phyloP scores from a whole-genome alignment of 2,888 invertebrate species.

The Tridacna crocea region DNA sequence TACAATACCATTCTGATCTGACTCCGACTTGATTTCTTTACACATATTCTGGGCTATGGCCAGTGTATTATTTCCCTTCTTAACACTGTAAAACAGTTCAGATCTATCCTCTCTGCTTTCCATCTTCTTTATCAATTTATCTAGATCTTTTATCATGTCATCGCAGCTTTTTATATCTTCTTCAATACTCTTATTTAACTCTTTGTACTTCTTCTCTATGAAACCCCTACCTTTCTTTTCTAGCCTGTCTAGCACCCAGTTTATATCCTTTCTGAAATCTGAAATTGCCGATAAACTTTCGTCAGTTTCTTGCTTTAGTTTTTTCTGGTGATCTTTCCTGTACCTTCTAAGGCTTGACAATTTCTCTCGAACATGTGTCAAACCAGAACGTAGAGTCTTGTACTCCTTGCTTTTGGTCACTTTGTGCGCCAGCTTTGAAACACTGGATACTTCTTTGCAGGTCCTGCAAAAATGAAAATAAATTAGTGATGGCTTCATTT shows the following conservation, averaged over 20 bases:
- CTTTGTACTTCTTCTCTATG: slow-evolving; percentile 43
- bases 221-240: slow-evolving; percentile 50
- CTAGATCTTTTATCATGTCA: slow-evolving; percentile 32
- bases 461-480: slow-evolving; percentile 13
- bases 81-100: slow-evolving; percentile 25
- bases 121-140: slow-evolving; percentile 24
- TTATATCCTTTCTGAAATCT: slow-evolving; percentile 44
- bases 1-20: slow-evolving; percentile 36
- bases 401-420: slow-evolving; percentile 36
- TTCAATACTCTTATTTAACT: slow-evolving; percentile 30
- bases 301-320: slow-evolving; percentile 42
- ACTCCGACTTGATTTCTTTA: slow-evolving; percentile 31
- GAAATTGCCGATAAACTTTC: slow-evolving; percentile 38
- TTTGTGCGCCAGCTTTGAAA: slow-evolving; percentile 18
- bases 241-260: slow-evolving; percentile 46
- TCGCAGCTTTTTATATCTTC: slow-evolving; percentile 38
- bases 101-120: slow-evolving; percentile 7
- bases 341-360: slow-evolving; percentile 30
- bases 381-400: slow-evolving; percentile 30
- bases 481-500: no score
- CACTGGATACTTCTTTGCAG: slow-evolving; percentile 14
- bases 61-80: slow-evolving; percentile 28
- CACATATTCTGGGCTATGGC: slow-evolving; percentile 19
- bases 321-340: slow-evolving; percentile 33
- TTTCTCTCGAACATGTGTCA: slow-evolving; percentile 25